Conservation (phyloP, 2,888 invertebrate genomes). For the Amiota minor region DNA sequence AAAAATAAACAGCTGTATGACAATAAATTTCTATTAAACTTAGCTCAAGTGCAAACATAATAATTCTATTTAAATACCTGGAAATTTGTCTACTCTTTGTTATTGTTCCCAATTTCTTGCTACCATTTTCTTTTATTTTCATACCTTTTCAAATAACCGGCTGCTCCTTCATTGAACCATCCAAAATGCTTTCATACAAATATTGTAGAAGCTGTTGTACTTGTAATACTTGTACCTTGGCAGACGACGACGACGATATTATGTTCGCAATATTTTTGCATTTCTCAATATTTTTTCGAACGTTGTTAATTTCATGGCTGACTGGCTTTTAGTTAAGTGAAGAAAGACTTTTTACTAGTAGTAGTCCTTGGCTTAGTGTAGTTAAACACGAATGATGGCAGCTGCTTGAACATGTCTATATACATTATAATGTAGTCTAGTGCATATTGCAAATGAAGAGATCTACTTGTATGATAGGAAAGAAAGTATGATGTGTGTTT, state of each 20-base stretch:
- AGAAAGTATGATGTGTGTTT: no score
- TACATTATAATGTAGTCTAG: not conserved
- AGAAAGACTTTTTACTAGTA: not conserved
- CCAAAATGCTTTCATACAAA: slow-evolving; percentile 8
- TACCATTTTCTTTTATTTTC: no score
- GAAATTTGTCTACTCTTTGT: no score
- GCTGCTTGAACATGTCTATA: slow-evolving; percentile 11
- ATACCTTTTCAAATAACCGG: no score
- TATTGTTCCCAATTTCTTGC: not conserved
- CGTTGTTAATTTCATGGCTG: slow-evolving; percentile 71
- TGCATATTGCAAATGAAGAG: not conserved
- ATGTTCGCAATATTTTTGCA: slow-evolving; percentile 61
- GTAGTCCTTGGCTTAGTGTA: slow-evolving; percentile 11
- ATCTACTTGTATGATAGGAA: not conserved
- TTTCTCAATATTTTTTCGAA: slow-evolving; percentile 62
- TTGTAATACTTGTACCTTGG: no score
- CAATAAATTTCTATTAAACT: slow-evolving; percentile 9
- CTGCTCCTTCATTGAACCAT: not conserved
- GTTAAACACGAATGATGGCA: slow-evolving; percentile 1
- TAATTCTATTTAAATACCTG: not conserved
- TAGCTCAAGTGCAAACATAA: not conserved
- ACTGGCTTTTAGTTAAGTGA: slow-evolving; percentile 57
- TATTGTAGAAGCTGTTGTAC: not conserved
- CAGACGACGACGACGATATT: slow-evolving; percentile 7
- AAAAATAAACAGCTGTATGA: not conserved